These are phyloP conservation scores for Neoseiulus cucumeris DNA, from an alignment of 1,140 invertebrate species.

Conservation along the genomic window DNA sequence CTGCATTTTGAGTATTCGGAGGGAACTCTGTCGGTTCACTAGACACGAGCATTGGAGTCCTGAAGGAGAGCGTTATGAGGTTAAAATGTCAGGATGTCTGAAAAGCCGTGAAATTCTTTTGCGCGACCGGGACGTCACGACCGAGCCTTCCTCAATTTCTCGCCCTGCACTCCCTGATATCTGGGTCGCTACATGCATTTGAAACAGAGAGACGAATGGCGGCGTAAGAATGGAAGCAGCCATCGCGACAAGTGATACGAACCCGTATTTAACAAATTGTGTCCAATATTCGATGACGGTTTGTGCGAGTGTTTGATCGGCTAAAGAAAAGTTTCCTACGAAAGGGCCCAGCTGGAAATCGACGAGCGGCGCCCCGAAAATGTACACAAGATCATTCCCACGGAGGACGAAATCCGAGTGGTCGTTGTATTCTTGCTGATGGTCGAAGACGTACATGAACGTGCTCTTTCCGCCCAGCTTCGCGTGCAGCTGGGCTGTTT, in stretches of 20 bases:
- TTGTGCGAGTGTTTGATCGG: constrained; percentile 55
- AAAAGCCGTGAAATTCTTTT: no score
- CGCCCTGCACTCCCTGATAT: no score
- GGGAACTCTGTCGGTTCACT: constrained; percentile 17
- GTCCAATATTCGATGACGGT: constrained; percentile 65
- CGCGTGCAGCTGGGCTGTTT: constrained; percentile 30
- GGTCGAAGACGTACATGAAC: constrained; percentile 32
- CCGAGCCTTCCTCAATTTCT: no score
- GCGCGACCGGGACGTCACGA: no score
- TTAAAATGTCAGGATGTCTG: neutral
- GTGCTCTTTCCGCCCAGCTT: constrained; percentile 35
- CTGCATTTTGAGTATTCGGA: no score
- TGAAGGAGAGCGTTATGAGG: constrained; percentile 8
- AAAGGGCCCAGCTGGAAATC: constrained; percentile 50
- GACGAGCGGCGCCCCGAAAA: constrained; percentile 42
- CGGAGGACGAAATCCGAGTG: constrained; percentile 33
- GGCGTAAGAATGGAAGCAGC: no score
- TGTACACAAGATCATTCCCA: constrained; percentile 37
- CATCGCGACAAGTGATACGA: constrained; percentile 17
- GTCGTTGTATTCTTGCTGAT: constrained; percentile 40
- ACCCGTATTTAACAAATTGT: constrained; percentile 69
- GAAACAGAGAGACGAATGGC: no score
- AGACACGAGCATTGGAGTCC: neutral
- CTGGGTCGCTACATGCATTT: no score
- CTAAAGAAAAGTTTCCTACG: constrained; percentile 43